Base-by-base conservation (phyloP, 2,888 invertebrate genomes). In the Watsonalla binaria region DNA sequence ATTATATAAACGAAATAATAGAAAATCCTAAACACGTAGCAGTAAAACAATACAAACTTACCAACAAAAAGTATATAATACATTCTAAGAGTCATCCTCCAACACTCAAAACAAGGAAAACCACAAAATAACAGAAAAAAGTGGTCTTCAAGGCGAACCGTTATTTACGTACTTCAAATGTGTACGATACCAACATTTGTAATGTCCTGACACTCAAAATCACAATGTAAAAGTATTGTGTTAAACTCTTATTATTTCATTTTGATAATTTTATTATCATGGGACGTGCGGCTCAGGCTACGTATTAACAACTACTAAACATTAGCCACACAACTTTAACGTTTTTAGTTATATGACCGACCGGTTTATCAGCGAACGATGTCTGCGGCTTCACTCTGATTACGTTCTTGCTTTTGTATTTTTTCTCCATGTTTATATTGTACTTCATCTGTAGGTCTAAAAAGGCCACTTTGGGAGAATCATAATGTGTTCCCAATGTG, bases 41-140 rank as follows among this genome's bases (percentile, higher is more conserved):
- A 39, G 35, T 33, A 57, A 57, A 65, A 64, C 9, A 9, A 49
- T 34, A 63, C 47, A 57, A 74, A 85, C 89, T 90, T 61, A 90
- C 89, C 89, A 57, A 81, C 71, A 80, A 85, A 82, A 74, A 86
- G 67, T 58, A 81, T 61, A 58, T 79, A 69, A 70, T 63, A 75
- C 63, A 80, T 71, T 66, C 67, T 71, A 54, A 72, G 64, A 76
- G 70, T 70, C 89, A 89, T 90, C 76, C 71, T 68, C 68, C 65
- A 64, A 63, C 70, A 66, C 62, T 59, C 60, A 66, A 62, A 65
- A 78, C 68, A 60, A 76, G 83, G 82, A 83, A 84, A 85, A 69
- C 68, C 72, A 73, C 72, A 58, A 63, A 65, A 63, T 62, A 77
- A 69, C 68, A 64, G 63, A 68, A 55, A 61, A 57, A 60, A 51